These are phyloP conservation scores for Hyposoter didymator DNA, from an alignment of 2,888 invertebrate genomes.

Conservation along the genomic window DNA sequence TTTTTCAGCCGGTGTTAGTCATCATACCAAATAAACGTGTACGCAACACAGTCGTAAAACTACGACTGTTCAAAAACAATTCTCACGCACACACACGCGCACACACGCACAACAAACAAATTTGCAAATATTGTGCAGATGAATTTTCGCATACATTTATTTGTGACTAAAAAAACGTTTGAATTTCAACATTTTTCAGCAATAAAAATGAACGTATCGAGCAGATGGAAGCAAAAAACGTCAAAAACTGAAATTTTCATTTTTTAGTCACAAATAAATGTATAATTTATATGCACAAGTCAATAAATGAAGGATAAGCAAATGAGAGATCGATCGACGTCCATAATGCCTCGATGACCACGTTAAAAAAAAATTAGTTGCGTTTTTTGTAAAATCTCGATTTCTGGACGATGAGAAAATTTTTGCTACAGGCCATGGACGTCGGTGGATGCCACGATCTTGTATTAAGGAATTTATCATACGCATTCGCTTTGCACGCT, in stretches of 20 bases:
- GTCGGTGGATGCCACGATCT: slow-evolving; percentile 38
- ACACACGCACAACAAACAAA: slow-evolving; percentile 42
- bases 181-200: not conserved
- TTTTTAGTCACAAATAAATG: not conserved
- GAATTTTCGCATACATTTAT: slow-evolving; percentile 23
- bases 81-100: slow-evolving; percentile 51
- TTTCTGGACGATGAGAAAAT: not conserved
- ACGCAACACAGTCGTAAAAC: slow-evolving; percentile 62
- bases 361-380: not conserved
- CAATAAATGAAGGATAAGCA: slow-evolving; percentile 48
- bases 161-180: not conserved
- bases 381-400: not conserved
- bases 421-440: slow-evolving; percentile 32
- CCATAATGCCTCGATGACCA: slow-evolving; percentile 16
- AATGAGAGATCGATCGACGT: slow-evolving; percentile 58
- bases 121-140: slow-evolving; percentile 50
- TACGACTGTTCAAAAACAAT: slow-evolving; percentile 60
- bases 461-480: slow-evolving; percentile 46
- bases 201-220: not conserved
- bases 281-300: slow-evolving; percentile 11
- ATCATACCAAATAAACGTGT: slow-evolving; percentile 75
- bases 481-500: slow-evolving; percentile 59
- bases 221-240: not conserved
- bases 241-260: not conserved
- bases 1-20: slow-evolving; percentile 82